Base-by-base conservation (phyloP, 2,113 vertebrate genomes). In the Rhynchopsitta pachyrhyncha region DNA sequence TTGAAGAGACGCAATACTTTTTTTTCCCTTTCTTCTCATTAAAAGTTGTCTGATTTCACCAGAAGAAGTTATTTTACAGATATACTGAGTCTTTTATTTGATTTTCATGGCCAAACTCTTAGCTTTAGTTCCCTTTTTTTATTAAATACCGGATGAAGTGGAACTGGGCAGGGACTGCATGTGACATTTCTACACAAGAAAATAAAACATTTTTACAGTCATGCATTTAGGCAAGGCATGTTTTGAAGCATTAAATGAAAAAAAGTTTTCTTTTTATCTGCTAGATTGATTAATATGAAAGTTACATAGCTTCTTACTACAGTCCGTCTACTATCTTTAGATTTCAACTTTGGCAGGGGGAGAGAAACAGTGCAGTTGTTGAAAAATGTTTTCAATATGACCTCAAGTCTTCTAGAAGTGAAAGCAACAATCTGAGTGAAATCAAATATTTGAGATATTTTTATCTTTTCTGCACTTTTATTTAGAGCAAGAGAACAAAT, bases 331-430 rank as follows among this genome's bases (percentile, higher is more conserved):
- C 15, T 82, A 57, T 42, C 42, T 47, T 91, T 60, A 76, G 44
- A 68, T 90, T 90, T 92, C 47, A 73, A 0, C 0, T 76, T 8
- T 2, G 6, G 13, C 4, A 8, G 10, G 13, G 3, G 8, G 13
- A 76, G 29, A 47, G 33, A 89, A 75, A 44, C 7, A 44, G 7
- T 67, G 31, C 4, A 25, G 17, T 62, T 63, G 10, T 57, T 83
- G 13, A 68, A 33, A 93, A 90, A 60, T 68, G 62, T 81, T 95
- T 91, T 63, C 78, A 69, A 46, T 75, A 81, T 6, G 18, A 71
- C 39, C 23, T 84, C 46, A 68, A 13, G 9, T 78, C 44, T 68
- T 92, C 64, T 31, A 63, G 25, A 86, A 71, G 7, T 69, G 70
- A 91, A 91, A 75, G 57, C 17, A 82, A 17, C 23, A 83, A 63